phyloP scores from a whole-genome alignment of 2,113 vertebrate species.

The Psophia crepitans region DNA sequence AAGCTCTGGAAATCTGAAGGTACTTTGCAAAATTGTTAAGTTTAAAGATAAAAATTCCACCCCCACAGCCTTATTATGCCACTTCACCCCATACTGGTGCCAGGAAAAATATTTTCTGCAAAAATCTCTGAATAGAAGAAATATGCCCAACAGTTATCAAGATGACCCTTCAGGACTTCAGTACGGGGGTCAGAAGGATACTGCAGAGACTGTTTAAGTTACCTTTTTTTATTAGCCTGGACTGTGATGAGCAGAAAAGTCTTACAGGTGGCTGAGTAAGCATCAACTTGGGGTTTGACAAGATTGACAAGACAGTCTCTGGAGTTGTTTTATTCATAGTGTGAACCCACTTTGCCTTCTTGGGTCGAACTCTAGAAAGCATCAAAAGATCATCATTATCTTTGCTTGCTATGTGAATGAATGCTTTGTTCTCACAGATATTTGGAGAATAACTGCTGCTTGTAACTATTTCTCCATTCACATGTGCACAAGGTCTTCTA shows the following conservation, averaged over 20 bases:
- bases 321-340: background rate
- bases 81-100: background rate
- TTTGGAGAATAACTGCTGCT: background rate
- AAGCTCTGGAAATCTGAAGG: background rate
- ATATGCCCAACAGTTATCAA: background rate
- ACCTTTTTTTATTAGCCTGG: background rate
- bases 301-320: background rate
- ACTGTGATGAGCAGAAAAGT: background rate
- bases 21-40: background rate
- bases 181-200: background rate
- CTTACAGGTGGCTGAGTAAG: background rate
- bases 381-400: background rate
- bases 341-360: background rate
- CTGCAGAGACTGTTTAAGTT: background rate
- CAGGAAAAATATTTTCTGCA: background rate
- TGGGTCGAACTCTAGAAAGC: background rate
- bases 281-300: background rate
- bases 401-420: background rate
- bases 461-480: background rate
- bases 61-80: background rate
- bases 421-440: background rate
- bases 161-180: background rate
- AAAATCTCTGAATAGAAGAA: background rate
- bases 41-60: constrained; percentile 5
- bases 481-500: background rate